Conservation (phyloP, 37 sponge, comb jelly and placozoan species). For the Crambe crambe region DNA sequence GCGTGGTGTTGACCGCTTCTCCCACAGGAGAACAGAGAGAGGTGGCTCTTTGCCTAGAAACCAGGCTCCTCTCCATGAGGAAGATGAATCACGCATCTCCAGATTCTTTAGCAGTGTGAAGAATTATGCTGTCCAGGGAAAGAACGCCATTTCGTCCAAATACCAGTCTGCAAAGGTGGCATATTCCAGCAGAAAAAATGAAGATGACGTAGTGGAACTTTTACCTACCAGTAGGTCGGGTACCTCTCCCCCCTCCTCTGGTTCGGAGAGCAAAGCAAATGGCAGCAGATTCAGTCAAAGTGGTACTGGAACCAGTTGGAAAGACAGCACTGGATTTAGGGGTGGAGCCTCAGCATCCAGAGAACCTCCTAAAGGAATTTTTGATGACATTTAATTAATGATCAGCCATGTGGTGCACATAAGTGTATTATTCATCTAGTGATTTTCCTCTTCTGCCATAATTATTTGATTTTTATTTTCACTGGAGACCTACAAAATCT, state of each 20-base stretch:
- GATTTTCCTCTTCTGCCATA: too few relatives aligned
- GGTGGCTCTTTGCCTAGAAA: background rate
- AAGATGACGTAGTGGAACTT: constrained; percentile 32
- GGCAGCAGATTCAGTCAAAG: constrained; percentile 4
- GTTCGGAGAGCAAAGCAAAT: background rate
- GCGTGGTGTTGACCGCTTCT: constrained; percentile 6
- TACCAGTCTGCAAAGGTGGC: constrained; percentile 11
- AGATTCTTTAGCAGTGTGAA: constrained; percentile 22
- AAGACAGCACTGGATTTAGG: background rate
- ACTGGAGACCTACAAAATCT: too few relatives aligned
- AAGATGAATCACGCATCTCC: constrained; percentile 8
- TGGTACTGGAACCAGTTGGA: background rate
- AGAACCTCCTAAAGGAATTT: constrained; percentile 23
- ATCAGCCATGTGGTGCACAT: too few relatives aligned
- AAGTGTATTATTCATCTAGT: too few relatives aligned
- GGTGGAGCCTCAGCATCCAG: background rate
- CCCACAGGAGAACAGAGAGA: background rate
- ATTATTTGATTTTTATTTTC: too few relatives aligned
- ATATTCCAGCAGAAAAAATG: background rate
- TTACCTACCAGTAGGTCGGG: constrained; percentile 9
- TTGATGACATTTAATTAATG: constrained; percentile 23
- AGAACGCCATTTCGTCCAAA: constrained; percentile 2
- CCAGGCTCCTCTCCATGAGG: constrained; percentile 3
- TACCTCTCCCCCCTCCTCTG: background rate
- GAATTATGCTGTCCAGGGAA: constrained; percentile 14